These are phyloP conservation scores for Melangyna quadrimaculata DNA, from an alignment of 2,888 invertebrate species.

Conservation along the genomic window DNA sequence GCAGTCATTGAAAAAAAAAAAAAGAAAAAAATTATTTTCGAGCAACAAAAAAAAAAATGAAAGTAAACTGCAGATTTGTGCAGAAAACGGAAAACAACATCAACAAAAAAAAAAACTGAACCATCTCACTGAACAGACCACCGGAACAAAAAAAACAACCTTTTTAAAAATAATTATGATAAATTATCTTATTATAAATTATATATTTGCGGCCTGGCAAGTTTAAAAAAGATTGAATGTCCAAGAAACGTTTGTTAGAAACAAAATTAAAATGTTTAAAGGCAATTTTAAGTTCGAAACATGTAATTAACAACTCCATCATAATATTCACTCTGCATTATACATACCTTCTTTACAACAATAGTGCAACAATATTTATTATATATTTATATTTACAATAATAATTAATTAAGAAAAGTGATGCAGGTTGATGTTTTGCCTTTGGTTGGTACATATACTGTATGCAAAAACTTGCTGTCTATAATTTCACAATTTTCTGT, in stretches of 20 bases:
- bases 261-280: not conserved
- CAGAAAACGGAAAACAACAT: slow-evolving; percentile 8
- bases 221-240: not conserved
- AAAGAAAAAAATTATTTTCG: not conserved
- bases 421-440: not conserved
- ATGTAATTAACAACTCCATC: not conserved
- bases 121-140: not conserved
- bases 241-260: not conserved
- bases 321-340: not conserved
- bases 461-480: not conserved
- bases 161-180: not conserved
- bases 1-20: not conserved
- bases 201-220: not conserved
- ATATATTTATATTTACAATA: not conserved
- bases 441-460: not conserved
- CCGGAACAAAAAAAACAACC: not conserved
- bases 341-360: not conserved
- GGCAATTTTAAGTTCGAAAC: not conserved
- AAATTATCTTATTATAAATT: not conserved
- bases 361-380: not conserved
- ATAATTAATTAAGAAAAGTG: not conserved
- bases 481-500: not conserved
- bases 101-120: not conserved
- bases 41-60: not conserved
- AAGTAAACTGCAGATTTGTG: not conserved